Base-by-base conservation (phyloP, 2,113 vertebrate species). In the Crotophaga sulcirostris region DNA sequence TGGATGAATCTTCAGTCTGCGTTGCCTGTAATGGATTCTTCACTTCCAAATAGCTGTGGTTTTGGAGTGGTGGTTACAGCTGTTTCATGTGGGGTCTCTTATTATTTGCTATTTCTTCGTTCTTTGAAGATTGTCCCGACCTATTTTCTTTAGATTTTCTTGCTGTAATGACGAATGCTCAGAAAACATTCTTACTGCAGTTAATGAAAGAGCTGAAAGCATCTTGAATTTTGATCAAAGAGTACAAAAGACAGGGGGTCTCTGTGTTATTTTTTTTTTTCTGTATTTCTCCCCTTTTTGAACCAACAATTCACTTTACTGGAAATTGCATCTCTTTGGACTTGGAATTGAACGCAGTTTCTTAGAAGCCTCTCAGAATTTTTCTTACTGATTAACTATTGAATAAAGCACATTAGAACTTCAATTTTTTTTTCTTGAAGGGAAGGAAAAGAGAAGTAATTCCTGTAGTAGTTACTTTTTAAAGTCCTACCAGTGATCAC, bases 321-420 rank as follows among this genome's bases (percentile, higher is more conserved):
- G 11, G 3, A 9, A 54, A 16, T 49, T 67, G 4, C 6, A 0
- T 14, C 3, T 4, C 0, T 55, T 76, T 66, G 69, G 29, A 20
- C 26, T 31, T 80, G 23, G 55, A 76, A 25, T 6, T 17, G 7
- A 49, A 26, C 11, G 2, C 7, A 19, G 1, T 25, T 87, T 85
- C 52, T 70, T 67, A 26, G 24, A 7, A 89, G 4, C 54, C 14
- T 63, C 31, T 80, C 34, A 8, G 2, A 4, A 21, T 33, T 60
- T 33, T 83, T 63, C 23, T 54, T 26, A 4, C 12, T 51, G n/a
- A 9, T 0, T 2, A 38, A 59, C 1, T 28, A 23, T 16, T 34
- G 16, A 55, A 55, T 67, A 9, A 70, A 86, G 68, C 31, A 15
- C 3, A 36, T 38, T 60, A 80, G 9, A 58, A 55, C 11, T n/a